These are phyloP conservation scores for Microtus richardsoni DNA, from an alignment of 2,113 vertebrate genomes.

Conservation along the genomic window DNA sequence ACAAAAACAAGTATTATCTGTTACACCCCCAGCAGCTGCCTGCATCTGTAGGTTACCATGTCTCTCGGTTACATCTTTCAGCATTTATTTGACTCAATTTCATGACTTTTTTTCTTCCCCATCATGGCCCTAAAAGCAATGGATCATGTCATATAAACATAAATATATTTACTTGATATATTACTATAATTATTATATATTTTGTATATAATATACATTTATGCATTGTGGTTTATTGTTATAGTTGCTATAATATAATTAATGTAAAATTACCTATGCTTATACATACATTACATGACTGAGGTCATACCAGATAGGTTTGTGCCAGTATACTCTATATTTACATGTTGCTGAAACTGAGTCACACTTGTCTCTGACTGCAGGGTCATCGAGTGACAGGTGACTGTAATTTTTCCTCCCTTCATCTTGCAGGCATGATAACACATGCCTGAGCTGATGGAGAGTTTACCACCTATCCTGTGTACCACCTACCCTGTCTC, in stretches of 20 bases:
- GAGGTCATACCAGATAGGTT: too few relatives aligned
- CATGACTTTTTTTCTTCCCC: neutral
- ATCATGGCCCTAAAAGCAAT: neutral
- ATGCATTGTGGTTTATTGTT: neutral
- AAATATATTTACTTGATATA: neutral
- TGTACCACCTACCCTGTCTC: neutral
- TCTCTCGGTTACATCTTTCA: neutral
- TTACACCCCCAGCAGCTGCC: neutral
- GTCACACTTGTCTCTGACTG: neutral
- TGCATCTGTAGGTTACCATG: too few relatives aligned
- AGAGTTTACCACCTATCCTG: neutral
- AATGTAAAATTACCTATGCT: neutral
- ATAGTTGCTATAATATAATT: neutral
- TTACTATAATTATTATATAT: neutral
- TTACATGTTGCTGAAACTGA: too few relatives aligned
- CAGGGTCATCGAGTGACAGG: neutral
- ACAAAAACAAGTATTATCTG: neutral
- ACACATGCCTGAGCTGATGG: neutral
- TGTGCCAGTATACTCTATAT: neutral
- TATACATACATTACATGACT: neutral
- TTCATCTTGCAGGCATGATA: neutral
- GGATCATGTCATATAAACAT: neutral
- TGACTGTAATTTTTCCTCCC: neutral
- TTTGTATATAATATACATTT: neutral
- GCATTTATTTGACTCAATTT: neutral